Evolutionary conservation across 2,888 invertebrate species (phyloP).

Genomic region (Monochamus alternatus): DNA sequence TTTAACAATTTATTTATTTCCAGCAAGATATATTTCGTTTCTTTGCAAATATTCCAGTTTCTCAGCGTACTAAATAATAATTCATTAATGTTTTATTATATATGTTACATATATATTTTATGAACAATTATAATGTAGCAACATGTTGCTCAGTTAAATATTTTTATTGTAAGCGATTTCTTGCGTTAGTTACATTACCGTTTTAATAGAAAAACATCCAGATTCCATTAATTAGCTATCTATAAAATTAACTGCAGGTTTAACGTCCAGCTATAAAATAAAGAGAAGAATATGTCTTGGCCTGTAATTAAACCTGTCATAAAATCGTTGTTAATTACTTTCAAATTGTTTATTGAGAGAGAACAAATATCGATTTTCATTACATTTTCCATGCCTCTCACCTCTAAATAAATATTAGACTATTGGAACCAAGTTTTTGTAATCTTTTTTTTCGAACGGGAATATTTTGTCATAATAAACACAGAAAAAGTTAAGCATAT

Average conservation of each 20-base stretch:
- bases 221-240: slow-evolving; percentile 20
- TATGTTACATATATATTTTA: too few relatives aligned
- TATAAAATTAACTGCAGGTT: slow-evolving; percentile 22
- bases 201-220: slow-evolving; percentile 11
- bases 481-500: too few relatives aligned
- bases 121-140: not conserved
- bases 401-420: too few relatives aligned
- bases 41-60: too few relatives aligned
- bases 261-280: slow-evolving; percentile 18
- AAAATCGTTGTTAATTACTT: slow-evolving; percentile 13
- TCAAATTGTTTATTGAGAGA: not conserved
- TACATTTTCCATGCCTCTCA: not conserved
- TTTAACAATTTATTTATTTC: too few relatives aligned
- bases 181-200: not conserved
- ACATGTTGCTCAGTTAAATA: not conserved
- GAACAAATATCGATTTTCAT: not conserved
- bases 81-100: too few relatives aligned
- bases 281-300: slow-evolving; percentile 19
- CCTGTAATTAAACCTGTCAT: slow-evolving; percentile 22
- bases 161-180: not conserved
- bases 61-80: too few relatives aligned
- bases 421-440: too few relatives aligned
- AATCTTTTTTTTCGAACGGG: too few relatives aligned
- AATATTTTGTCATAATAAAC: too few relatives aligned
- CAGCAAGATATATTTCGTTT: too few relatives aligned